Evolutionary conservation across 2,113 vertebrate species (phyloP).

Genomic region (Nibea albiflora): DNA sequence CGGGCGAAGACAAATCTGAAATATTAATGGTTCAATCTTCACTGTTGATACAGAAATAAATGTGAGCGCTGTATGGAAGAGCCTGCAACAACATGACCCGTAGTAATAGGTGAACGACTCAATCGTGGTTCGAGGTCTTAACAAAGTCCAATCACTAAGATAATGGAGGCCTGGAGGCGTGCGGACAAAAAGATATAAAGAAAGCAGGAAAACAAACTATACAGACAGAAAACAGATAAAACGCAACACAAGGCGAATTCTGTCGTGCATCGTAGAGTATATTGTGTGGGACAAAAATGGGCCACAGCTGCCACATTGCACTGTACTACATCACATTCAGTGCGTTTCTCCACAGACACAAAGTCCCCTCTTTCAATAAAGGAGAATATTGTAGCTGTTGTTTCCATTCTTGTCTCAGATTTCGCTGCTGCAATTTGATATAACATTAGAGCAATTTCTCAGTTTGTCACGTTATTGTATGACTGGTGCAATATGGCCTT

Average conservation of each 20-base stretch:
- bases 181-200: slow-evolving; percentile 19
- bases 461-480: slow-evolving; percentile 46
- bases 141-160: slow-evolving; percentile 44
- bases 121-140: slow-evolving; percentile 40
- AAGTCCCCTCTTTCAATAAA: slow-evolving; percentile 38
- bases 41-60: slow-evolving; percentile 43
- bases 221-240: slow-evolving; percentile 8
- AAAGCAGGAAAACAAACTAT: slow-evolving; percentile 3
- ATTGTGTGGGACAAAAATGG: slow-evolving; percentile 17
- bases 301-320: slow-evolving; percentile 12
- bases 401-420: slow-evolving; percentile 18
- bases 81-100: slow-evolving; percentile 36
- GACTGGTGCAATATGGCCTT: slow-evolving; percentile 20
- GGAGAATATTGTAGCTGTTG: slow-evolving; percentile 11
- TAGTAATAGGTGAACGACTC: slow-evolving; percentile 55
- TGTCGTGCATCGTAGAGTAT: slow-evolving; percentile 4
- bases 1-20: slow-evolving; percentile 14
- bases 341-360: slow-evolving; percentile 32
- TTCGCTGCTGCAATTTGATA: slow-evolving; percentile 23
- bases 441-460: slow-evolving; percentile 40
- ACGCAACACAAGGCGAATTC: slow-evolving; percentile 25
- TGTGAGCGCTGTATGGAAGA: neutral
- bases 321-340: slow-evolving; percentile 8
- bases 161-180: slow-evolving; percentile 50
- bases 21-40: slow-evolving; percentile 57